phyloP scores from a whole-genome alignment of 64 coral and sea anemone genomes.

The Stichodactyla helianthus region DNA sequence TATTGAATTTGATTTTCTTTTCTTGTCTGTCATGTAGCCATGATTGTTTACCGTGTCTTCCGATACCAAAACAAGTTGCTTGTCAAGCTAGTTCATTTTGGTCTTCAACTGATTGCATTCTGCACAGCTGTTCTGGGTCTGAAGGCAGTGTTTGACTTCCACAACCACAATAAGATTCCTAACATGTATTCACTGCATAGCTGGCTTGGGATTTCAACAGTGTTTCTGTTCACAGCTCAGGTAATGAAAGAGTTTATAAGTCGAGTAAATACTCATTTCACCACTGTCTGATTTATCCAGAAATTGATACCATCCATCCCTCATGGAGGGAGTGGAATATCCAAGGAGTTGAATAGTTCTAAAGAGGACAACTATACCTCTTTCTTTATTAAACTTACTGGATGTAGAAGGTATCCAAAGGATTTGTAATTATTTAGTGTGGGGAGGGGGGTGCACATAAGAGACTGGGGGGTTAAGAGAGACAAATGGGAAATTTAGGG shows the following conservation, averaged over 20 bases:
- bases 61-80: conserved; percentile 72
- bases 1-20: background rate
- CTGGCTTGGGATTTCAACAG: conserved; percentile 67
- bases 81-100: conserved; percentile 86
- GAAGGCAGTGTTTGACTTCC: conserved; percentile 96
- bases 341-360: no score
- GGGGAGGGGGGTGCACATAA: no score
- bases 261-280: no score
- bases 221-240: conserved; percentile 79
- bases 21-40: conserved; percentile 45
- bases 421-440: no score
- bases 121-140: conserved; percentile 59
- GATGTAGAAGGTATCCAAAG: no score
- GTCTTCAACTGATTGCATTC: conserved; percentile 82
- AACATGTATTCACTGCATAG: conserved; percentile 90
- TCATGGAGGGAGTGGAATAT: no score
- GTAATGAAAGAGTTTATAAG: conserved; percentile 12
- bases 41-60: conserved; percentile 94
- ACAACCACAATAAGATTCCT: conserved; percentile 50
- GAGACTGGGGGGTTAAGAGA: no score
- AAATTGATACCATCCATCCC: no score
- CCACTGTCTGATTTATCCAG: no score
- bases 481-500: no score
- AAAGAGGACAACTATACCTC: no score
- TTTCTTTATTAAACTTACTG: no score